A percentile compares a stretch with the other conserved stretches of the same genome.
These are phyloP conservation scores for Brachionus sp. DNA, from an alignment of 1,140 invertebrate genomes.

Conservation along the genomic window DNA sequence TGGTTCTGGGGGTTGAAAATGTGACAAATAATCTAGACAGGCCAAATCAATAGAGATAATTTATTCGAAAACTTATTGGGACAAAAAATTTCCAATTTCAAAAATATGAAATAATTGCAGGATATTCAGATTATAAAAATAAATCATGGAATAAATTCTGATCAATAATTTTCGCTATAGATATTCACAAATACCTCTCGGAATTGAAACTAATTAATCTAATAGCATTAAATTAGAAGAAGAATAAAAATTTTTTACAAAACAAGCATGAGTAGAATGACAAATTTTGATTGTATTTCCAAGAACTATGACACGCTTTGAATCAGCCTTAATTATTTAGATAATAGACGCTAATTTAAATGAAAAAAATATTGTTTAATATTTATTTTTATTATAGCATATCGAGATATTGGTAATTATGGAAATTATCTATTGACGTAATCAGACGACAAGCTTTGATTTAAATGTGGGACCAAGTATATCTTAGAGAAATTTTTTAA, in stretches of 20 bases:
- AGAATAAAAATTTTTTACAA: background rate
- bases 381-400: background rate
- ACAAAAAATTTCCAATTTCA: background rate
- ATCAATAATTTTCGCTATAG: background rate
- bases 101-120: too few relatives aligned
- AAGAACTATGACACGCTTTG: background rate
- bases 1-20: background rate
- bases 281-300: background rate
- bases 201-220: too few relatives aligned
- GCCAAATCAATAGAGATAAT: background rate
- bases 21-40: background rate
- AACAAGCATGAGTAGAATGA: background rate
- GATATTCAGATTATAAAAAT: too few relatives aligned
- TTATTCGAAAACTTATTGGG: background rate
- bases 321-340: background rate
- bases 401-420: background rate
- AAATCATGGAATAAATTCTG: background rate
- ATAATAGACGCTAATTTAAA: background rate
- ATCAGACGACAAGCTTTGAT: background rate
- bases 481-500: background rate
- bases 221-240: background rate
- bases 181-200: too few relatives aligned
- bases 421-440: background rate
- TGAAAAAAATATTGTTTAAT: background rate
- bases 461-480: background rate